Conservation (phyloP, 2,113 vertebrate genomes). For the Tachysurus fulvidraco region DNA sequence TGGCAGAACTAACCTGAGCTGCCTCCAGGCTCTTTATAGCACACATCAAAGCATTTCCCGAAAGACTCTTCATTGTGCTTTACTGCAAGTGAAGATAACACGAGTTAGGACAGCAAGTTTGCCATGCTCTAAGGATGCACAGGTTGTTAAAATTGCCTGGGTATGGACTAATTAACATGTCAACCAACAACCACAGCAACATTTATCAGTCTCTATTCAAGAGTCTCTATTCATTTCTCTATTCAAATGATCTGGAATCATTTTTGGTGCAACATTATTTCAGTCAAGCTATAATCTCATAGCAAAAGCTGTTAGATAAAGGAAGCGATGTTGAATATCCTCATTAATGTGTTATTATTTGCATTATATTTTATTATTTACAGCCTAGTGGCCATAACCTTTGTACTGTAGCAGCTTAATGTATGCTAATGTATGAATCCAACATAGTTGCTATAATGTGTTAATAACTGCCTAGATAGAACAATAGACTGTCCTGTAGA, state of each 20-base stretch:
- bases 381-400: not conserved
- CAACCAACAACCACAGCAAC: slow-evolving; percentile 15
- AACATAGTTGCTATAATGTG: not conserved
- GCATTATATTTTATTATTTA: not conserved
- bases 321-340: not conserved
- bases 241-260: too few relatives aligned
- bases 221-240: too few relatives aligned
- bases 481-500: not conserved
- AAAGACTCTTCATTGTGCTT: slow-evolving; percentile 22
- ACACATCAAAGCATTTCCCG: slow-evolving; percentile 63
- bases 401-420: not conserved
- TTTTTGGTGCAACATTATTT: not conserved
- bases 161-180: slow-evolving; percentile 28
- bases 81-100: not conserved
- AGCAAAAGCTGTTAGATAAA: not conserved
- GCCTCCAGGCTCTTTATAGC: slow-evolving; percentile 53
- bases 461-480: not conserved
- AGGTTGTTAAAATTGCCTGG: not conserved
- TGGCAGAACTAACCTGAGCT: slow-evolving; percentile 52
- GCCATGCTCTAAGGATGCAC: not conserved
- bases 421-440: not conserved
- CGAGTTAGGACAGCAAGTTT: not conserved
- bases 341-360: not conserved
- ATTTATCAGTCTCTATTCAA: not conserved
- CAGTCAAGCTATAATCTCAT: not conserved